phyloP scores from a whole-genome alignment of 2,797 vertebrate species.

The Tragopan temminckii region DNA sequence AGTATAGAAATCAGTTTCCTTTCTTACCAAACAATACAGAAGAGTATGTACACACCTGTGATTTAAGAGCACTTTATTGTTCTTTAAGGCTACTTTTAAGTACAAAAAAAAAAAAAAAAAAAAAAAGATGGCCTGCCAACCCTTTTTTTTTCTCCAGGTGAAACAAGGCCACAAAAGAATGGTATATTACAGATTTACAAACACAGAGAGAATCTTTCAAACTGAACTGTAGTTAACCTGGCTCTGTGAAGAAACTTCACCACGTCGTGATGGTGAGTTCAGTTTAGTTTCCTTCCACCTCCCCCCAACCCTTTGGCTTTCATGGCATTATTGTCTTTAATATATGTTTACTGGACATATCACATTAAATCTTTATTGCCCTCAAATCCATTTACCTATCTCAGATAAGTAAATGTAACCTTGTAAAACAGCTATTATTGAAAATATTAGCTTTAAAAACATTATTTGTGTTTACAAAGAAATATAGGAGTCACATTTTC shows the following conservation, averaged over 20 bases:
- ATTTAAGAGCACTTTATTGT: conserved; percentile 99
- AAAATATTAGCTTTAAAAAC: conserved; percentile 74
- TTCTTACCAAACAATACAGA: not conserved
- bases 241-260: conserved; percentile 74
- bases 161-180: conserved; percentile 93
- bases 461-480: conserved; percentile 74
- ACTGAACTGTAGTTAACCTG: conserved; percentile 70
- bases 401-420: conserved; percentile 88
- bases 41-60: conserved; percentile 53
- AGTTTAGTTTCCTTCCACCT: conserved; percentile 52
- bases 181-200: conserved; percentile 93
- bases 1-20: fast-evolving
- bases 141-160: conserved; percentile 89
- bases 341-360: not conserved
- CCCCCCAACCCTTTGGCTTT: conserved; percentile 70
- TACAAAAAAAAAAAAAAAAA: conserved; percentile 89
- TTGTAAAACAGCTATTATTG: conserved; percentile 71
- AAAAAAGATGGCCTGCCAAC: conserved; percentile 98
- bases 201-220: conserved; percentile 79
- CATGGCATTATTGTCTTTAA: not conserved
- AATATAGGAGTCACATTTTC: conserved; percentile 78
- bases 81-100: conserved; percentile 99
- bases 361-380: conserved; percentile 62
- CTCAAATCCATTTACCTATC: conserved; percentile 84
- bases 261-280: conserved; percentile 38